Evolutionary conservation across 2,888 invertebrate species (phyloP), one percentile per base, ranked within the genome.

Genomic region (Xylocampa areola): DNA sequence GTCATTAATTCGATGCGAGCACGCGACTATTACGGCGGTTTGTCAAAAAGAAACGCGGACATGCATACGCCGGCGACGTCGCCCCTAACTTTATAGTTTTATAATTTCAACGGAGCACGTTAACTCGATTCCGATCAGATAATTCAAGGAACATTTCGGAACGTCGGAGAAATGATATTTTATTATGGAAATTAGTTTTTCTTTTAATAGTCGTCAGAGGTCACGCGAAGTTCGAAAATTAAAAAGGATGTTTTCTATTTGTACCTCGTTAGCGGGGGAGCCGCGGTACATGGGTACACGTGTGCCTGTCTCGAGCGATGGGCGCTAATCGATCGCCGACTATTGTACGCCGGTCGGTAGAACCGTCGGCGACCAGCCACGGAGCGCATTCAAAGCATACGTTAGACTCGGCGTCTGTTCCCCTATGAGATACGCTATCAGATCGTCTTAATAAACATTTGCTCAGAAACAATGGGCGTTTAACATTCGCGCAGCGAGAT

Each of bases 361-460:
- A 41, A 61, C 73, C 68, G 76, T 65, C 77, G 69, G 72, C 69
- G 73, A 69, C 69, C 61, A 73, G 52, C 61, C 44, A 32, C 64
- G 65, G 64, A 76, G 73, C 65, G 83, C 81, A 90, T 91, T 91
- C 83, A 88, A 82, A 82, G 85, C 90, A 90, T 81, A 90, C 91
- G 90, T 87, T 88, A 86, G 88, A 85, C 84, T 85, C 81, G 85
- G 73, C 84, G 87, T 79, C 86, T 80, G 83, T 83, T 85, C 88
- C 88, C 86, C 87, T 85, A 88, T 80, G 87, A 85, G 88, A 90
- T 89, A 88, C 80, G 85, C 71, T 92, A 93, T 93, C 92, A 85
- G 92, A 93, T 93, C 87, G 88, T 91, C 93, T 92, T 93, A 92
- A 91, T 92, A 92, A 92, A 92, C 92, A 92, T 90, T 90, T 79